Evolutionary conservation across 1,140 invertebrate genomes (phyloP).

Genomic region (Drosophila kanapiae): DNA sequence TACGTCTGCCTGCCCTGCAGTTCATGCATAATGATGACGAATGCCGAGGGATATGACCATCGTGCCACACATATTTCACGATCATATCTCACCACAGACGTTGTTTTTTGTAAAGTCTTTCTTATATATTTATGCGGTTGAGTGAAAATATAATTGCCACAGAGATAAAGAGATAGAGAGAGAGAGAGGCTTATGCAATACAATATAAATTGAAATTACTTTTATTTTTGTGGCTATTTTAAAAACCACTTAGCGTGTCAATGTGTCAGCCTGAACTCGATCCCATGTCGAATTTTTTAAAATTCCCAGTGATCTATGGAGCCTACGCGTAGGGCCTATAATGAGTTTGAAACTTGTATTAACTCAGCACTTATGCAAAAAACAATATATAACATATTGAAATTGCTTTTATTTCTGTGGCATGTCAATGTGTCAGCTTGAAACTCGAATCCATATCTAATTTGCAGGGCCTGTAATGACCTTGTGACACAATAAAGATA

Average conservation of each 20-base stretch:
- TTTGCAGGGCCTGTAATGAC: constrained; percentile 2
- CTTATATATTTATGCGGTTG: constrained; percentile 45
- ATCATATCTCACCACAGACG: constrained; percentile 60
- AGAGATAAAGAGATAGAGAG: background rate
- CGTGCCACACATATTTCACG: constrained; percentile 66
- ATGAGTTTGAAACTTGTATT: background rate
- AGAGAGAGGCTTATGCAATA: constrained; percentile 41
- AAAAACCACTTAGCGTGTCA: constrained; percentile 48
- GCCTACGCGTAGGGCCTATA: background rate
- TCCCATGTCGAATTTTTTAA: constrained; percentile 15
- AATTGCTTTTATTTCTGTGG: too few species aligned
- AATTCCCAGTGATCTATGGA: background rate
- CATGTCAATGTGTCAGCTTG: too few species aligned
- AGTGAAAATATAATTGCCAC: constrained; percentile 62
- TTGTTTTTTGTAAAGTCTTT: constrained; percentile 12
- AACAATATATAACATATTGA: too few species aligned
- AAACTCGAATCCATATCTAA: too few species aligned
- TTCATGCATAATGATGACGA: constrained; percentile 62
- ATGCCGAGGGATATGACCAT: constrained; percentile 34
- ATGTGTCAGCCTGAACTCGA: constrained; percentile 13
- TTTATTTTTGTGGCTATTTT: constrained; percentile 38
- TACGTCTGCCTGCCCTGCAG: constrained; percentile 20
- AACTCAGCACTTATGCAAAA: too few species aligned
- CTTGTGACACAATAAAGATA: constrained; percentile 2
- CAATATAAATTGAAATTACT: constrained; percentile 37